Evolutionary conservation across 2,797 vertebrate genomes (phyloP).

Genomic region (Rousettus madagascariensis): DNA sequence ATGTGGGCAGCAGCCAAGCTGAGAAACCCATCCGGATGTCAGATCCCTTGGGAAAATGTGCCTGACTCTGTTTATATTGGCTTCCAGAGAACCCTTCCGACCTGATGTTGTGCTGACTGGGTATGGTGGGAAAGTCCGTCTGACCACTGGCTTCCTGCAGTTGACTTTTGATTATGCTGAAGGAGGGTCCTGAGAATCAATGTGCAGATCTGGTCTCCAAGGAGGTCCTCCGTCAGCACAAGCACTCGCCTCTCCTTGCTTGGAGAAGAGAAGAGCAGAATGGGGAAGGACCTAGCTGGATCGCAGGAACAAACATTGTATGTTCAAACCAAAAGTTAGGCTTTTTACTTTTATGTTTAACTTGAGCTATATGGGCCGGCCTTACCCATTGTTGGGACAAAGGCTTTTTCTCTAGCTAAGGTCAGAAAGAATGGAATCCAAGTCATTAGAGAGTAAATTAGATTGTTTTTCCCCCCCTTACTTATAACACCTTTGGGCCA

Average conservation of each 20-base stretch:
- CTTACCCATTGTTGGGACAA: background rate
- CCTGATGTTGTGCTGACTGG: background rate
- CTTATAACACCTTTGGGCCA: background rate
- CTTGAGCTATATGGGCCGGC: background rate
- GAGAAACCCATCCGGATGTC: background rate
- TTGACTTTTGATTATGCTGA: constrained; percentile 26
- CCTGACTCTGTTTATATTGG: constrained; percentile 9
- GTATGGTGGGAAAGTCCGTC: constrained; percentile 1
- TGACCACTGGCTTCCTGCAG: constrained; percentile 51
- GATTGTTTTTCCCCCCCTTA: background rate
- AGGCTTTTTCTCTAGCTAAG: background rate
- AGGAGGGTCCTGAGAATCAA: background rate
- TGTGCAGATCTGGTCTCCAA: background rate
- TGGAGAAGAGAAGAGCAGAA: background rate
- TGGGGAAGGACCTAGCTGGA: background rate
- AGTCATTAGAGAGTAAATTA: background rate
- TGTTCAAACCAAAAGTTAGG: background rate
- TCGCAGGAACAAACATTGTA: background rate
- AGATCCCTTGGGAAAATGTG: background rate
- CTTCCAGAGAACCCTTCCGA: background rate
- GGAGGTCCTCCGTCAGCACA: background rate
- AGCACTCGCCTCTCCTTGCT: background rate
- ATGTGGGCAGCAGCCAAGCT: background rate
- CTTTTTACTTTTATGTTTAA: background rate
- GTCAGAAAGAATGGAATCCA: background rate